Evolutionary conservation across 2,797 vertebrate species (phyloP).

Genomic region (Pachyuromys duprasi): DNA sequence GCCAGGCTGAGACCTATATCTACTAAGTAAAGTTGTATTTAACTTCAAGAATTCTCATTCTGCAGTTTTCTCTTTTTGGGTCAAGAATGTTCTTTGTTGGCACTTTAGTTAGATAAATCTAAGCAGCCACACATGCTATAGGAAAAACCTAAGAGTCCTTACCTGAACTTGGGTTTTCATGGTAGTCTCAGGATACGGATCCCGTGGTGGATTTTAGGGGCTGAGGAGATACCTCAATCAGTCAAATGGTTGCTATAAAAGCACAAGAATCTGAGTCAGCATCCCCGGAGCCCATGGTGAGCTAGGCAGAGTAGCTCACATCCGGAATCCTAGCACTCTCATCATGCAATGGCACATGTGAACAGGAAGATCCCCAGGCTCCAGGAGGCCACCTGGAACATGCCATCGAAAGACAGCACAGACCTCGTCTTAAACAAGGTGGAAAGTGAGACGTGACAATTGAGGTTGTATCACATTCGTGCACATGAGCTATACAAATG

Average conservation of each 20-base stretch:
- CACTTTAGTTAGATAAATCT: neutral
- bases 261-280: neutral
- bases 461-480: neutral
- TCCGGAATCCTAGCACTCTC: neutral
- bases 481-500: neutral
- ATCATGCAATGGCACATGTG: neutral
- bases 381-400: neutral
- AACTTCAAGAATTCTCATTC: constrained; percentile 18
- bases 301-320: neutral
- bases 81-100: neutral
- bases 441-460: too few species aligned
- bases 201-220: neutral
- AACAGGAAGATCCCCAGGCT: neutral
- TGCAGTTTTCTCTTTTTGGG: constrained; percentile 14
- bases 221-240: neutral
- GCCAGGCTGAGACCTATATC: neutral
- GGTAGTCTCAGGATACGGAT: neutral
- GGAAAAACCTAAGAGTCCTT: neutral
- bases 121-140: neutral
- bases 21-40: constrained; percentile 18
- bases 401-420: neutral
- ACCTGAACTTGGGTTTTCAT: neutral
- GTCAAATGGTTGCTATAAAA: neutral
- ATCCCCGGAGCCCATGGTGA: neutral
- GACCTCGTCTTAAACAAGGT: neutral